Conservation (phyloP, 1,140 invertebrate genomes). For the Metaphire vulgaris region DNA sequence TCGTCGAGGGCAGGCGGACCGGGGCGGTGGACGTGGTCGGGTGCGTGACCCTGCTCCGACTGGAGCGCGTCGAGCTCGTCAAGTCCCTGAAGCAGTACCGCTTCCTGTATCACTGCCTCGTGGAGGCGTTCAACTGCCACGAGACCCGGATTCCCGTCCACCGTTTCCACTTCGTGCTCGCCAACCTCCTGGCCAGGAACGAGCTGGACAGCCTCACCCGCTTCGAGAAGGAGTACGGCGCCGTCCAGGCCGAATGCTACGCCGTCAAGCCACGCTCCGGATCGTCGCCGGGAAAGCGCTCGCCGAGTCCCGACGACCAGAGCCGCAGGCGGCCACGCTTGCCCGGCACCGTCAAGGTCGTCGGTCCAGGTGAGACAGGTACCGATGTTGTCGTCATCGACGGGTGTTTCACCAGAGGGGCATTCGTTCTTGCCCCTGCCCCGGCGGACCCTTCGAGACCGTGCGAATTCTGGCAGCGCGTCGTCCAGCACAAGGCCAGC, state of each 20-base stretch:
- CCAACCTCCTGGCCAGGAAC: background rate
- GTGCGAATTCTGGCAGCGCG: background rate
- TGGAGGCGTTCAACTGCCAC: background rate
- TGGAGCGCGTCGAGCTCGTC: conserved; percentile 3
- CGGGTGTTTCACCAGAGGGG: background rate
- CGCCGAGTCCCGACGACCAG: background rate
- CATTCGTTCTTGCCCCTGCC: background rate
- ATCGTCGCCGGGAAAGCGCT: background rate
- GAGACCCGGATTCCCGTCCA: background rate
- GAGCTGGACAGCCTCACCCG: background rate
- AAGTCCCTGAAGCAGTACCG: conserved; percentile 5
- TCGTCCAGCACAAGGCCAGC: background rate
- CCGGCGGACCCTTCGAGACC: background rate
- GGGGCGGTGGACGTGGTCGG: background rate
- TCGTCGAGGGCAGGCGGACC: background rate
- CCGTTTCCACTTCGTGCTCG: background rate
- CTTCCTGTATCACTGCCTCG: background rate
- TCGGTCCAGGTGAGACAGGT: too few species aligned
- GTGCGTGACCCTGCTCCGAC: conserved; percentile 2
- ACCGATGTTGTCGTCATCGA: background rate
- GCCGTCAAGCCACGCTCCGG: background rate
- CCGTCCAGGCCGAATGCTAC: background rate
- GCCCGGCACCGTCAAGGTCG: background rate
- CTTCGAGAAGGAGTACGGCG: background rate
- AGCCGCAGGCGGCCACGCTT: background rate